Conservation (phyloP, 1,140 invertebrate species). For the Diabrotica virgifera region DNA sequence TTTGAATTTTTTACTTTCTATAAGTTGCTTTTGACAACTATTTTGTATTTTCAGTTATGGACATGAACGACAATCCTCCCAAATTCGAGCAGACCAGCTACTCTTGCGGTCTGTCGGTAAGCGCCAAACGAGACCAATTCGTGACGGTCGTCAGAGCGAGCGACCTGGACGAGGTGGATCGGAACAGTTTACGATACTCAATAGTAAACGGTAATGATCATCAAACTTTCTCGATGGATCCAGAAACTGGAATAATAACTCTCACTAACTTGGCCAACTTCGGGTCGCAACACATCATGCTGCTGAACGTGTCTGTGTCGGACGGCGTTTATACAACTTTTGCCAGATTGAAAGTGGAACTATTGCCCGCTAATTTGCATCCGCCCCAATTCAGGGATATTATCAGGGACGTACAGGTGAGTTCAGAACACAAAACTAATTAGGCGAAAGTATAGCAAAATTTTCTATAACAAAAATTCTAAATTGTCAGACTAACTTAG, state of each 20-base stretch:
- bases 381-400: constrained; percentile 74
- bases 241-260: constrained; percentile 63
- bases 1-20: too few relatives aligned
- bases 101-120: constrained; percentile 74
- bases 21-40: too few relatives aligned
- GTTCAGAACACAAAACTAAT: background rate
- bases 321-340: constrained; percentile 89
- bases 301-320: constrained; percentile 85
- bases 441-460: too few relatives aligned
- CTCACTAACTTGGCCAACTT: constrained; percentile 67
- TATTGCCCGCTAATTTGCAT: constrained; percentile 76
- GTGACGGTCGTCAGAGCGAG: constrained; percentile 83
- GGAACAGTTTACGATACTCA: constrained; percentile 70
- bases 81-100: constrained; percentile 81
- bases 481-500: too few relatives aligned
- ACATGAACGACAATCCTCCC: constrained; percentile 86
- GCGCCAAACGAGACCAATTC: constrained; percentile 81
- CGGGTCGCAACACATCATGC: constrained; percentile 58
- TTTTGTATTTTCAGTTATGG: constrained; percentile 58
- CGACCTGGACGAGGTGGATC: constrained; percentile 81
- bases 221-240: constrained; percentile 79
- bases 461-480: too few relatives aligned
- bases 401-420: constrained; percentile 40
- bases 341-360: constrained; percentile 73
- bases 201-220: constrained; percentile 82